These are phyloP conservation scores for Neolamprologus tretocephalus DNA, from an alignment of 2,113 vertebrate species.

Conservation along the genomic window DNA sequence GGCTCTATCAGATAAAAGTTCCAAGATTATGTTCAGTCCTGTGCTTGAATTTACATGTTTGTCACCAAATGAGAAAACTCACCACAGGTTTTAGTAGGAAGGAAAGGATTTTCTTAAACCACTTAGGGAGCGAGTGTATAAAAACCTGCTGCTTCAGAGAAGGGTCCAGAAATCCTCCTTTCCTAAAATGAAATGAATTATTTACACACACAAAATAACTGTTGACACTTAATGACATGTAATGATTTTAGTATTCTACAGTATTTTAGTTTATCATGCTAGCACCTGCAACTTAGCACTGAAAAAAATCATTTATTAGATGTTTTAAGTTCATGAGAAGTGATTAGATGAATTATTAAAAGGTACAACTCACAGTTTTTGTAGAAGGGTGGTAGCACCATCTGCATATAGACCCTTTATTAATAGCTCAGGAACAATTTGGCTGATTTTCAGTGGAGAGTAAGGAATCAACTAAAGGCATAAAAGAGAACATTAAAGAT, in stretches of 20 bases:
- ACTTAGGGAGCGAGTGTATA: constrained; percentile 23
- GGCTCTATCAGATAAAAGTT: neutral
- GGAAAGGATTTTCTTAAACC: constrained; percentile 71
- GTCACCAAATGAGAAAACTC: constrained; percentile 37
- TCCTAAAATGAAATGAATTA: constrained; percentile 54
- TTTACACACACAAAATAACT: neutral
- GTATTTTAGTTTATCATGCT: neutral
- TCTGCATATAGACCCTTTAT: constrained; percentile 67
- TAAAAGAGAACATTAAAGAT: neutral
- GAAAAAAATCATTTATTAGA: neutral
- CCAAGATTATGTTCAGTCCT: neutral
- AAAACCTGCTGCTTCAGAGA: neutral
- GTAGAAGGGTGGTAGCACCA: constrained; percentile 49
- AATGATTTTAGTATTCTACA: neutral
- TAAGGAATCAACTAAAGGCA: constrained; percentile 80
- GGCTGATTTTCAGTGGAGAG: constrained; percentile 30
- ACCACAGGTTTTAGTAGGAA: constrained; percentile 79
- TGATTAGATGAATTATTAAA: neutral
- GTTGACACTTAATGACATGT: neutral
- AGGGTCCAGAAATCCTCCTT: constrained; percentile 67
- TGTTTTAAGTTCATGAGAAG: neutral
- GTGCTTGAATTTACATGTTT: neutral
- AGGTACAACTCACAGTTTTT: constrained; percentile 72
- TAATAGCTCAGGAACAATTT: constrained; percentile 17
- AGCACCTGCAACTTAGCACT: neutral